A percentile compares a stretch with the other conserved stretches of the same genome.
Conservation (phyloP, 2,888 invertebrate species). For the Trissolcus japonicus region DNA sequence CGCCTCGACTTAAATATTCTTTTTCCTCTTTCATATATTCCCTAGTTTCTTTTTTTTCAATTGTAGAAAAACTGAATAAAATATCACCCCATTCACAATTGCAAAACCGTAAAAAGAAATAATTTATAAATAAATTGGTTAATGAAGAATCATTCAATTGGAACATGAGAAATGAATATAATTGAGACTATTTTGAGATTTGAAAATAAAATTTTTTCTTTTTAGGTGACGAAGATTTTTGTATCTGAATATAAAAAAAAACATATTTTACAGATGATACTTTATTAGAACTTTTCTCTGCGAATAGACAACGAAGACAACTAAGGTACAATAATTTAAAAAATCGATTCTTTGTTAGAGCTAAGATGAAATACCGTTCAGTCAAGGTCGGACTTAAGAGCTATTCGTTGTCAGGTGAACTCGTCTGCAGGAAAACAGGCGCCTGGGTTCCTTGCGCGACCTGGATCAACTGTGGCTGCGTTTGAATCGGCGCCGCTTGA, state of each 20-base stretch:
- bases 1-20: not conserved
- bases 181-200: no score
- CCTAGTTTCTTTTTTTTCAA: not conserved
- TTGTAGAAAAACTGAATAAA: no score
- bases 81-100: no score
- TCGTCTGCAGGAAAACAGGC: constrained; percentile 73
- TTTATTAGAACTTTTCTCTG: constrained; percentile 19
- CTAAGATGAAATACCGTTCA: constrained; percentile 19
- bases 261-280: constrained; percentile 13
- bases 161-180: no score
- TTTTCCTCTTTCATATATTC: not conserved
- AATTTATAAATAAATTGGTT: no score
- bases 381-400: constrained; percentile 22
- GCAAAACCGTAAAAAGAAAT: no score
- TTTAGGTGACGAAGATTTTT: not conserved
- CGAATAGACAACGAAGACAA: constrained; percentile 25
- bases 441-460: constrained; percentile 76
- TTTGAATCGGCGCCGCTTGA: constrained; percentile 80
- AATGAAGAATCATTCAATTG: no score
- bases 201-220: not conserved
- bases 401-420: constrained; percentile 72
- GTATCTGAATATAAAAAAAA: not conserved
- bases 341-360: constrained; percentile 35
- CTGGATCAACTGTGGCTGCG: constrained; percentile 84
- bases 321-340: constrained; percentile 44